Conservation (phyloP, 2,113 vertebrate species). For the Hepsetus odoe region DNA sequence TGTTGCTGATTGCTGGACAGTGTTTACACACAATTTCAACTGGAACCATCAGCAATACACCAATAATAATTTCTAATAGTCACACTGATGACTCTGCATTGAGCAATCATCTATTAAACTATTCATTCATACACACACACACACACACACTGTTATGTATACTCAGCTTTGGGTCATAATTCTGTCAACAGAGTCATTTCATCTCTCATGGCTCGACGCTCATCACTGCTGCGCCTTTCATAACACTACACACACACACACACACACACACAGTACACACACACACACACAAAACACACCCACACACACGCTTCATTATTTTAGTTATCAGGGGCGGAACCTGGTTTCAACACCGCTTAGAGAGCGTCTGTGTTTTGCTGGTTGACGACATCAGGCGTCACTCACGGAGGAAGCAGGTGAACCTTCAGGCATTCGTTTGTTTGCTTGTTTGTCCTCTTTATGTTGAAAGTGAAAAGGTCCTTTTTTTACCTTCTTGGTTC, state of each 20-base stretch:
- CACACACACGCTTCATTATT: constrained; percentile 1
- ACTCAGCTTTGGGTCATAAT: constrained; percentile 36
- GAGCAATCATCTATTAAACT: constrained; percentile 4
- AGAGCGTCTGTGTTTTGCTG: not conserved
- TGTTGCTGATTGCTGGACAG: too few relatives aligned
- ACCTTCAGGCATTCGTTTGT: not conserved
- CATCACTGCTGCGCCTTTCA: not conserved
- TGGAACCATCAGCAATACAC: not conserved
- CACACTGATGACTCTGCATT: constrained; percentile 17
- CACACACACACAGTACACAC: constrained; percentile 21
- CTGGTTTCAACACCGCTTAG: not conserved
- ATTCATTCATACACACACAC: constrained; percentile 7
- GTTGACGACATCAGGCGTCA: not conserved
- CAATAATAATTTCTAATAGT: constrained; percentile 23
- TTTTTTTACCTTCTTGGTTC: not conserved
- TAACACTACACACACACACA: constrained; percentile 1
- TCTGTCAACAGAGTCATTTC: constrained; percentile 46
- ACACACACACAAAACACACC: constrained; percentile 17
- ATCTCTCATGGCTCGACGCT: constrained; percentile 3
- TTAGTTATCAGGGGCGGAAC: not conserved
- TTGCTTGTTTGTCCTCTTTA: not conserved
- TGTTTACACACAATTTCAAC: not conserved
- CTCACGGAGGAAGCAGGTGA: not conserved
- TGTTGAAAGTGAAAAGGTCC: too few relatives aligned
- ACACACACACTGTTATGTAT: constrained; percentile 3